These are phyloP conservation scores for Lasius fuliginosus DNA, from an alignment of 2,888 invertebrate species.

Conservation along the genomic window DNA sequence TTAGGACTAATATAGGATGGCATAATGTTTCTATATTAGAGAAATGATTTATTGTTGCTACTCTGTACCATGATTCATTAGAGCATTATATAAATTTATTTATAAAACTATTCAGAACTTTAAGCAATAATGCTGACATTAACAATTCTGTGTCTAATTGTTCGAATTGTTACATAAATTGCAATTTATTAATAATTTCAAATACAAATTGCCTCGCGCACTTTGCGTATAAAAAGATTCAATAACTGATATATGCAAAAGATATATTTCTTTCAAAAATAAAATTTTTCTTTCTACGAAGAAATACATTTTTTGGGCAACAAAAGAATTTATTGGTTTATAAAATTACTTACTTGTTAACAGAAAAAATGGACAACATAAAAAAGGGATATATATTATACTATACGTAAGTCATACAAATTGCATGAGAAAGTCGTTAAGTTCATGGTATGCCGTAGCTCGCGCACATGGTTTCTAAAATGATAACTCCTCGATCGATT, in stretches of 20 bases:
- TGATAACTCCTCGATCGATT: conserved; percentile 71
- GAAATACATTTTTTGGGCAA: not conserved
- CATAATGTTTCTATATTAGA: not conserved
- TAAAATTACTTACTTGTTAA: not conserved
- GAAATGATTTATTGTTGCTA: not conserved
- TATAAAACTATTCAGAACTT: not conserved
- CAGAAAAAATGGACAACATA: not conserved
- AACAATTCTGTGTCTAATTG: not conserved
- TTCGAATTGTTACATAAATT: not conserved
- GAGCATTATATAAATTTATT: not conserved
- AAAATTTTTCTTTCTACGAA: not conserved
- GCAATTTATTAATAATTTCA: not conserved
- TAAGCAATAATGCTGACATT: not conserved
- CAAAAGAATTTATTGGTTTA: not conserved
- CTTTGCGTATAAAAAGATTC: not conserved
- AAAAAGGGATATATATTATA: not conserved
- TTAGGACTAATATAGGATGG: conserved; percentile 61
- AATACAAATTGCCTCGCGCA: not conserved
- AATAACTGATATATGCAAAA: not conserved
- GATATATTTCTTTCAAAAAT: not conserved
- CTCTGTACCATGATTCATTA: not conserved
- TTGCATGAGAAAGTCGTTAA: conserved; percentile 30
- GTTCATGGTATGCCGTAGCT: conserved; percentile 46
- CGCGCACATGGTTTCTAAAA: conserved; percentile 31
- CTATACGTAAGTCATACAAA: not conserved